These are phyloP conservation scores for Darwinula stevensoni DNA, from an alignment of 2,888 invertebrate genomes.

Conservation along the genomic window DNA sequence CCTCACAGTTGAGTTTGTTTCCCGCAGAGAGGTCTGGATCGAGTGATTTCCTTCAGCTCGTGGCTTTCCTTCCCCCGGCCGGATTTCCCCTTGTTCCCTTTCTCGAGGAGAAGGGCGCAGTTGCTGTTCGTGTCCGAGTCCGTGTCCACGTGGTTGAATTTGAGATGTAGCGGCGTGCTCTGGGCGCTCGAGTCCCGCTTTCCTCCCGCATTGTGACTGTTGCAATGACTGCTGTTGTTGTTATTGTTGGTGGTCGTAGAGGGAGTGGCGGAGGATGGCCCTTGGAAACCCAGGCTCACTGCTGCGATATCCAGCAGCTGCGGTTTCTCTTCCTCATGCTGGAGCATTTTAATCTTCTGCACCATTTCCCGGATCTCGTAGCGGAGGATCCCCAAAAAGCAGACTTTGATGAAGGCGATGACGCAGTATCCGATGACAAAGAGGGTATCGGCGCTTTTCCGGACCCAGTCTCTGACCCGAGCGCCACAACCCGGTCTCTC, in stretches of 20 bases:
- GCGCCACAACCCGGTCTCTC: conserved; percentile 44
- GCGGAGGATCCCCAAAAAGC: conserved; percentile 42
- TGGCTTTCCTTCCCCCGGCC: conserved; percentile 28
- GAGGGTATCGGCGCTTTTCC: conserved; percentile 45
- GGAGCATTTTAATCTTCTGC: conserved; percentile 53
- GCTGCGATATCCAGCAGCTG: conserved; percentile 1
- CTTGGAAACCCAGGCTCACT: too few relatives aligned
- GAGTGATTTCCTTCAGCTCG: conserved; percentile 18
- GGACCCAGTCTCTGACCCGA: conserved; percentile 36
- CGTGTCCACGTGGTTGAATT: conserved; percentile 19
- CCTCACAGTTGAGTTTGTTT: conserved; percentile 13
- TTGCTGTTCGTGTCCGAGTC: conserved; percentile 27
- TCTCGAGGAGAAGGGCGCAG: conserved; percentile 19
- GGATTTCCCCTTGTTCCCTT: background rate
- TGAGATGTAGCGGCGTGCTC: conserved; percentile 6
- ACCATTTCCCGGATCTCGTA: conserved; percentile 74
- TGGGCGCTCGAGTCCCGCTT: too few relatives aligned
- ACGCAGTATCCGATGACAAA: conserved; percentile 53
- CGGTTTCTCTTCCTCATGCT: conserved; percentile 21
- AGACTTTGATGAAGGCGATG: conserved; percentile 54
- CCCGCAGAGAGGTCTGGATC: background rate
- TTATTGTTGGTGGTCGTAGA: conserved; percentile 4
- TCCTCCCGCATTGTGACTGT: too few relatives aligned
- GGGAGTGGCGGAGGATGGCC: too few relatives aligned
- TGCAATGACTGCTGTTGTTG: too few relatives aligned